These are phyloP conservation scores for Anolis sagrei DNA, from an alignment of 2,113 vertebrate species.

Conservation along the genomic window DNA sequence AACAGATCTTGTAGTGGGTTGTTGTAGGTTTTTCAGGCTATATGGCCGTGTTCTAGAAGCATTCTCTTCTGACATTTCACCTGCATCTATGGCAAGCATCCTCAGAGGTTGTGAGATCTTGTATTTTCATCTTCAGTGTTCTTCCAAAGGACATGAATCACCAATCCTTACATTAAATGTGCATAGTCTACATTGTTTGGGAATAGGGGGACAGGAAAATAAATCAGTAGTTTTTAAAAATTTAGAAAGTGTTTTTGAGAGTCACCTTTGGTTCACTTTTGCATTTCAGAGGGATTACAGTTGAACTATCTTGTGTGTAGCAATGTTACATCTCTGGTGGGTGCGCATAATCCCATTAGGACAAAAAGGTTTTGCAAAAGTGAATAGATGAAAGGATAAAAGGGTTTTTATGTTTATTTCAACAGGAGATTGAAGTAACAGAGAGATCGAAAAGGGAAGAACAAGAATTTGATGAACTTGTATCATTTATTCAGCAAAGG, in stretches of 20 bases:
- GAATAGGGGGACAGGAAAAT: background rate
- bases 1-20: too few species aligned
- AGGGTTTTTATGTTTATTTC: conserved; percentile 46
- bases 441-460: conserved; percentile 87
- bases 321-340: background rate
- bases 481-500: conserved; percentile 96
- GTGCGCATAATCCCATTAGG: background rate
- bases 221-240: background rate
- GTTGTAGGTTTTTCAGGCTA: too few species aligned
- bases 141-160: background rate
- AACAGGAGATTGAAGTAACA: conserved; percentile 86
- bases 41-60: too few species aligned
- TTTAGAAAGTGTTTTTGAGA: background rate
- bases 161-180: background rate
- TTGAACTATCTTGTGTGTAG: background rate
- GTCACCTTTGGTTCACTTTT: background rate
- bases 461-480: conserved; percentile 86
- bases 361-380: background rate
- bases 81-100: too few species aligned
- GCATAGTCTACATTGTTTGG: background rate
- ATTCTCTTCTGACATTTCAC: too few species aligned
- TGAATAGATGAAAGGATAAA: background rate
- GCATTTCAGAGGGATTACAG: background rate
- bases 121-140: background rate
- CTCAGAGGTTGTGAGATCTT: too few species aligned